A percentile compares a stretch with the other conserved stretches of the same genome.
phyloP scores from a whole-genome alignment of 2,888 invertebrate genomes.

The Iselma pallidipennis region DNA sequence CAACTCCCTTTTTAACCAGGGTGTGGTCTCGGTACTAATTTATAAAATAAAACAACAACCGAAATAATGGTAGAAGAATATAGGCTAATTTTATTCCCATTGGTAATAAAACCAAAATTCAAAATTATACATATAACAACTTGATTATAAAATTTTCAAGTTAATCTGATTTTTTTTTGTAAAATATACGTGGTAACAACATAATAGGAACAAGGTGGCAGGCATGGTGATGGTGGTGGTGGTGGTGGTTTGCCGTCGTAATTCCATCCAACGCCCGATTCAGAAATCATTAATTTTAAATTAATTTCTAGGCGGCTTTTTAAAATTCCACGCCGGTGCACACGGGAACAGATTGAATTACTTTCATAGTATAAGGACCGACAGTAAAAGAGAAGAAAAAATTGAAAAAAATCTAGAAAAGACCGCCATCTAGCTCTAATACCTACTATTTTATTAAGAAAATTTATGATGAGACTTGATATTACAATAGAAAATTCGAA shows the following conservation, averaged over 20 bases:
- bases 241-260: background rate
- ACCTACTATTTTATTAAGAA: background rate
- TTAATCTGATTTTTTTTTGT: background rate
- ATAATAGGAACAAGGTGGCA: background rate
- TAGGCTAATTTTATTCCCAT: background rate
- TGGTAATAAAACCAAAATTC: background rate
- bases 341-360: constrained; percentile 1
- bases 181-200: background rate
- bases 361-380: background rate
- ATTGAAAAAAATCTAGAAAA: background rate
- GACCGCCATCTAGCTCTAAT: background rate
- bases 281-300: constrained; percentile 3
- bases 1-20: background rate
- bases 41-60: background rate
- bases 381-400: background rate
- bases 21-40: background rate
- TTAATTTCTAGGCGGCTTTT: constrained; percentile 3
- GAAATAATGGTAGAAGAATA: background rate
- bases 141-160: background rate
- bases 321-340: constrained; percentile 1
- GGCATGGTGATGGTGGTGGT: background rate
- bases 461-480: background rate
- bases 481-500: background rate
- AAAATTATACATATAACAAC: background rate
- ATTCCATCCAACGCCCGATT: constrained; percentile 1